Conservation (phyloP, 2,113 vertebrate genomes). For the Pterophyllum scalare region DNA sequence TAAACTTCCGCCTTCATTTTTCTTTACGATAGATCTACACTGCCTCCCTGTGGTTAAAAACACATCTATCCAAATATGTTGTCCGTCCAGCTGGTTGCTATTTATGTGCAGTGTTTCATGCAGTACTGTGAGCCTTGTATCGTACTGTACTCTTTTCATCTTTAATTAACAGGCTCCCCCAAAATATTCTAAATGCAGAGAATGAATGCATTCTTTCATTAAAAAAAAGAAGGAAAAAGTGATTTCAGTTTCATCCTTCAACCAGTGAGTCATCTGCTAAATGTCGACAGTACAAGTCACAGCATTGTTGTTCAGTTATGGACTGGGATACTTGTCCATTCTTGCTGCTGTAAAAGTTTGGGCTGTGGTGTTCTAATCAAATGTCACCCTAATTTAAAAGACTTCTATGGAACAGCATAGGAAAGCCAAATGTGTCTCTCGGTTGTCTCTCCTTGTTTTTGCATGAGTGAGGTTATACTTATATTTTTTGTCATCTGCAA, state of each 20-base stretch:
- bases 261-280: background rate
- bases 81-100: background rate
- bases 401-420: too few relatives aligned
- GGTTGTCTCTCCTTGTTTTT: too few relatives aligned
- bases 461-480: too few relatives aligned
- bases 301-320: background rate
- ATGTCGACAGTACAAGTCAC: background rate
- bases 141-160: background rate
- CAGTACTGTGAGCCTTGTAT: background rate
- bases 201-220: background rate
- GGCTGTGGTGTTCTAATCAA: too few relatives aligned
- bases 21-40: constrained; percentile 42
- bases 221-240: too few relatives aligned
- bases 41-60: constrained; percentile 65
- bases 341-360: too few relatives aligned
- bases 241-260: background rate
- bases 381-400: too few relatives aligned
- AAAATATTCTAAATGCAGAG: background rate
- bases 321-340: background rate
- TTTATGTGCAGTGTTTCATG: background rate
- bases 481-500: too few relatives aligned
- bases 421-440: too few relatives aligned
- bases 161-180: background rate
- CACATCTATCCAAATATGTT: background rate
- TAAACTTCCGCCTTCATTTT: background rate